Percentiles rank a stretch among this genome's conserved stretches.
phyloP scores from a whole-genome alignment of 2,113 vertebrate species.

The Montifringilla adamsi region DNA sequence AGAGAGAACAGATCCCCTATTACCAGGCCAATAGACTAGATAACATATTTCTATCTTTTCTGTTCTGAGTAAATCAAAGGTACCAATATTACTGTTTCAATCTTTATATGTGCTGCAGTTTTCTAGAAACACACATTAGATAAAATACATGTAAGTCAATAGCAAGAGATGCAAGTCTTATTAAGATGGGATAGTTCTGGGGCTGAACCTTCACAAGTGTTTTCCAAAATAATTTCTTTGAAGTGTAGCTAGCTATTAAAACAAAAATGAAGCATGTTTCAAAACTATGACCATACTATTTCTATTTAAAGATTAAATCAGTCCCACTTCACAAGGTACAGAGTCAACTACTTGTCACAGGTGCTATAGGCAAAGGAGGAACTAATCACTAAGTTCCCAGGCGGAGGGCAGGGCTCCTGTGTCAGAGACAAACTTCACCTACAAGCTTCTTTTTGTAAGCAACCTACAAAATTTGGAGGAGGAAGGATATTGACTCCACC shows the following conservation, averaged over 20 bases:
- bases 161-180: background rate
- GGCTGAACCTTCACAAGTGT: background rate
- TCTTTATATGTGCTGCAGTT: rapidly evolving
- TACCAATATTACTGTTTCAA: background rate
- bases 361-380: background rate
- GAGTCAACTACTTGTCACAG: background rate
- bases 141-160: background rate
- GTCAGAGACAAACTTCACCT: background rate
- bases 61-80: background rate
- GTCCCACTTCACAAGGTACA: background rate
- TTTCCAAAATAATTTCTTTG: background rate
- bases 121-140: background rate
- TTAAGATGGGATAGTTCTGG: background rate
- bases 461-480: background rate
- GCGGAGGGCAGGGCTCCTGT: background rate
- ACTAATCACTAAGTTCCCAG: background rate
- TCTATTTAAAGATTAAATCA: background rate
- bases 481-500: no score
- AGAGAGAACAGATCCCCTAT: background rate
- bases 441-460: background rate
- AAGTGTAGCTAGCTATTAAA: background rate
- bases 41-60: background rate
- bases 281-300: background rate
- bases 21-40: background rate
- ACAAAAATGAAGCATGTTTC: background rate